These are phyloP conservation scores for Actinernus sp. DNA, from an alignment of 92 coral and sea anemone genomes.

Conservation along the genomic window DNA sequence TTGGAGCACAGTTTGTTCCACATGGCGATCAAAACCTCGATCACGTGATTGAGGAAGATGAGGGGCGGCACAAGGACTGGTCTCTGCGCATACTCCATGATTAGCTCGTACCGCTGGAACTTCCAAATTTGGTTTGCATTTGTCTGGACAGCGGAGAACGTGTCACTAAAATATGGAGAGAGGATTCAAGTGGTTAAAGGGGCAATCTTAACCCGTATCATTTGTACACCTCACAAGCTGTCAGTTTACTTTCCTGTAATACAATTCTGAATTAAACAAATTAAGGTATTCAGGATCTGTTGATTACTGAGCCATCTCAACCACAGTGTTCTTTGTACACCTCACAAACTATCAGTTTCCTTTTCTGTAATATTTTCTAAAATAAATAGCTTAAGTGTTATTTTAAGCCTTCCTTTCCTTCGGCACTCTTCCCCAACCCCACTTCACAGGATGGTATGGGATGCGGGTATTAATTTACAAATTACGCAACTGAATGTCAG, in stretches of 20 bases:
- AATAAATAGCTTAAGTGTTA: no score
- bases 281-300: no score
- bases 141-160: conserved; percentile 78
- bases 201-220: no score
- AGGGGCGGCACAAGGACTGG: conserved; percentile 87
- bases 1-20: conserved; percentile 32
- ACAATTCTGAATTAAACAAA: no score
- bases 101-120: conserved; percentile 78
- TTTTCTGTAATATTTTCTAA: no score
- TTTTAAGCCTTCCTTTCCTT: no score
- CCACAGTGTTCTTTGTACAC: no score
- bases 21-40: conserved; percentile 34
- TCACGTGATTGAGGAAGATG: conserved; percentile 81
- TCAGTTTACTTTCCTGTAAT: no score
- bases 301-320: no score
- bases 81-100: conserved; percentile 91
- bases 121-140: conserved; percentile 91
- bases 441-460: background rate
- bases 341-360: no score
- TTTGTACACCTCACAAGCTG: no score
- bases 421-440: background rate
- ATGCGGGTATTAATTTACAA: background rate
- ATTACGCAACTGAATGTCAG: background rate
- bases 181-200: no score
- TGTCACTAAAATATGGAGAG: conserved; percentile 80